Percentiles rank a stretch among this genome's conserved stretches.
These are phyloP conservation scores for Danio aesculapii DNA, from an alignment of 2,797 vertebrate species.

Conservation along the genomic window DNA sequence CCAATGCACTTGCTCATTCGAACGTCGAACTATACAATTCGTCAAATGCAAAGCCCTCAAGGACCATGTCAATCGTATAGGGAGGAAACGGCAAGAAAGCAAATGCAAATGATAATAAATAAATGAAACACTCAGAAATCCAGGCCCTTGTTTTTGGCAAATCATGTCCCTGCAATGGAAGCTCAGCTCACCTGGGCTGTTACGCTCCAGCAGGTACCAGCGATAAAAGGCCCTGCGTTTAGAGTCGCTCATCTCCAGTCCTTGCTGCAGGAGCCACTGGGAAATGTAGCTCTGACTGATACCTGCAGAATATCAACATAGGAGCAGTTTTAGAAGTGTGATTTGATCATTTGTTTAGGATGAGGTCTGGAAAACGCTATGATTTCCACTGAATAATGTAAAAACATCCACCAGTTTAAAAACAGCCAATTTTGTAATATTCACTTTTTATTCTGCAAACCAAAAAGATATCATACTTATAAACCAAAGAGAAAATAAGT, in stretches of 20 bases:
- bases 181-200: conserved; percentile 80
- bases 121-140: not conserved
- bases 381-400: too few species aligned
- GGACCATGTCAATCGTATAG: conserved; percentile 32
- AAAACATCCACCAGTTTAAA: too few species aligned
- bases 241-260: conserved; percentile 87
- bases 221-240: conserved; percentile 86
- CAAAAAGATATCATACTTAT: too few species aligned
- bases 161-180: not conserved
- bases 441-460: too few species aligned
- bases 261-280: conserved; percentile 86
- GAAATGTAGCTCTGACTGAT: conserved; percentile 89
- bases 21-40: conserved; percentile 17
- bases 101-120: not conserved
- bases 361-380: too few species aligned
- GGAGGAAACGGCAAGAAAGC: not conserved
- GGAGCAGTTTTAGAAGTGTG: too few species aligned
- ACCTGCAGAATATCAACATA: conserved; percentile 65
- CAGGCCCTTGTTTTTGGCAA: not conserved
- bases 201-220: conserved; percentile 87
- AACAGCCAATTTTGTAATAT: too few species aligned
- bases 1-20: conserved; percentile 18
- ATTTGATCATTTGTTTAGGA: too few species aligned
- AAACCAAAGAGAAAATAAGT: too few species aligned
- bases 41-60: conserved; percentile 34